Evolutionary conservation across 2,797 vertebrate species (phyloP).

Genomic region (Esox masquinongy): DNA sequence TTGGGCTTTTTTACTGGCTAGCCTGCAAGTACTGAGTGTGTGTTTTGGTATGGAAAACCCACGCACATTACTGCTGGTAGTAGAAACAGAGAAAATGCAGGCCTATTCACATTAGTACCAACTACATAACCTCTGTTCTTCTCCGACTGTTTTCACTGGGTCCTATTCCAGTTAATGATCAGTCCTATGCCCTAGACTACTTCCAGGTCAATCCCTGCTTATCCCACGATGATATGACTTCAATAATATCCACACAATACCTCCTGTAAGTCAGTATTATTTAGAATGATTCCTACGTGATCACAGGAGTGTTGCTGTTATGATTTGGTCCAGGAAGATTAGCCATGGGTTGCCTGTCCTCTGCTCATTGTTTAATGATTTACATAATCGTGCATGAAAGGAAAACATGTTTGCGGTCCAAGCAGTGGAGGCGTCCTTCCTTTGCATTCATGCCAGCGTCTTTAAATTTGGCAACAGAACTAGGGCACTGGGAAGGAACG

Average conservation of each 20-base stretch:
- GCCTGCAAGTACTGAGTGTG: slow-evolving; percentile 8
- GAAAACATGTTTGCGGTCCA: background rate
- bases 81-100: slow-evolving; percentile 1
- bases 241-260: slow-evolving; percentile 1
- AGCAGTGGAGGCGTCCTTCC: background rate
- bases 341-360: background rate
- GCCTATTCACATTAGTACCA: slow-evolving; percentile 16
- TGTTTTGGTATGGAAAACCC: slow-evolving; percentile 4
- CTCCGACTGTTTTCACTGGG: background rate
- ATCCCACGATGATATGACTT: slow-evolving; percentile 10
- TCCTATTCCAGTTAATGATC: background rate
- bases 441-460: background rate
- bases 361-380: slow-evolving; percentile 25
- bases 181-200: background rate
- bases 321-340: background rate
- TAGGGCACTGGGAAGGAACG: background rate
- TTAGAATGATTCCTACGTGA: slow-evolving; percentile 3
- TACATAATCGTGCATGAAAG: slow-evolving; percentile 42
- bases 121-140: background rate
- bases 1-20: background rate
- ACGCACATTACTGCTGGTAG: background rate
- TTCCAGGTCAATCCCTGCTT: background rate
- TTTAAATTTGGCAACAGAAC: background rate
- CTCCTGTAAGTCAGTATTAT: slow-evolving; percentile 1
- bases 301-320: background rate